Evolutionary conservation across 2,888 invertebrate genomes (phyloP), one percentile per base, ranked within the genome.

Genomic region (Mimumesa dahlbomi): DNA sequence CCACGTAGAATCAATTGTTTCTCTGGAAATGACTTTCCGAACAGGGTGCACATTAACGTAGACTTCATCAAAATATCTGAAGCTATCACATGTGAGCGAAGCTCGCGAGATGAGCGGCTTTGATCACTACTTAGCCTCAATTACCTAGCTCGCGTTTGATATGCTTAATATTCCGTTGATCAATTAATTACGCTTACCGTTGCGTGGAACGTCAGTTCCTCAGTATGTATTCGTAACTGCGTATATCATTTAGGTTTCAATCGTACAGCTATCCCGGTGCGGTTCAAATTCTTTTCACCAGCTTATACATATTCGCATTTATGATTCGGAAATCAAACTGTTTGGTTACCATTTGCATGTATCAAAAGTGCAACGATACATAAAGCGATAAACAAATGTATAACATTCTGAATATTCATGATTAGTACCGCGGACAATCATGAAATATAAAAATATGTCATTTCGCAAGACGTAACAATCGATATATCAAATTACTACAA

Each of bases 331-430:
- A 72, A 72, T 75, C 59, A 62, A 68, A 69, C 40, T 69, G 64
- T 75, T 77, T 72, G 64, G 52, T 61, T 74, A 77, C 31, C 45
- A 72, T 77, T 77, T 67, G 71, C 77, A 71, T 73, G 54, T 19
- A 77, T 74, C 74, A 36, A 64, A n/a, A 29, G 48, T 67, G 45
- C 36, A 57, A 25, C 40, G 45, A 36, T 18, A 63, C 72, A 58
- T 40, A 42, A 14, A 48, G 14, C 63, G 52, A 52, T 64, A 68
- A 72, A 72, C 74, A 72, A 65, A 57, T 63, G 61, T 46, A 63
- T 64, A 57, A 53, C 25, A 31, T 21, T 62, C 58, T 77, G 75
- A 75, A 77, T 77, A 77, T 77, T 77, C 77, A 77, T 66, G 69
- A 73, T 58, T 29, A 46, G 29, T 42, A 49, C 38, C 13, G 54